These are phyloP conservation scores for Parthenolecanium corni DNA, from an alignment of 2,888 invertebrate species.

Conservation along the genomic window DNA sequence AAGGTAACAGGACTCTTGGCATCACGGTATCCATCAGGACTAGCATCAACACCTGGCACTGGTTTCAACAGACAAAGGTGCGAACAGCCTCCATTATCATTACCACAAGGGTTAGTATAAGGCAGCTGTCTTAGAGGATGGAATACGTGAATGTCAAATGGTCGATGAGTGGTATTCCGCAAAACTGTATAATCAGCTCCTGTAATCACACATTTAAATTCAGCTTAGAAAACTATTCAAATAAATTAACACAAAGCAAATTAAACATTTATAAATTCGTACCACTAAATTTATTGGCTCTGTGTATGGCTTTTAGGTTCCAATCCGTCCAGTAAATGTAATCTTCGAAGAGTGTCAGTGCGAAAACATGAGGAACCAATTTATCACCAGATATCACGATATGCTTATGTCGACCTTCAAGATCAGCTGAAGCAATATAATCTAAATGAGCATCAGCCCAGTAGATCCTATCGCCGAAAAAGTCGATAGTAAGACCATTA, in stretches of 20 bases:
- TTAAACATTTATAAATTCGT: too few species aligned
- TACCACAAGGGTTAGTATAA: conserved; percentile 79
- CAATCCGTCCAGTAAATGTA: conserved; percentile 95
- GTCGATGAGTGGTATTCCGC: conserved; percentile 85
- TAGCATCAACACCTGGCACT: conserved; percentile 38
- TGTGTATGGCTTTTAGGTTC: conserved; percentile 85
- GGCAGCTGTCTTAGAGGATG: conserved; percentile 78
- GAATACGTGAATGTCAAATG: conserved; percentile 85
- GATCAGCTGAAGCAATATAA: conserved; percentile 87
- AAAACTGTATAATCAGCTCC: conserved; percentile 61
- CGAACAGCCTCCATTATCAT: conserved; percentile 88
- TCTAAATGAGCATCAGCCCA: conserved; percentile 98
- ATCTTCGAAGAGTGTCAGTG: conserved; percentile 86
- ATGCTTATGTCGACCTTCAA: conserved; percentile 80
- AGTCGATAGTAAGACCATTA: conserved; percentile 92
- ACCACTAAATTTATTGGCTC: conserved; percentile 81
- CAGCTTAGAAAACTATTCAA: neutral
- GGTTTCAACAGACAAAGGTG: conserved; percentile 89
- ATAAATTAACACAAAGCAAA: neutral
- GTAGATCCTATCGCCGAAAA: conserved; percentile 86
- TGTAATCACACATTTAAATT: conserved; percentile 23
- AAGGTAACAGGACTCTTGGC: conserved; percentile 61
- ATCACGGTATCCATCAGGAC: conserved; percentile 48
- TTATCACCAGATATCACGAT: conserved; percentile 61
- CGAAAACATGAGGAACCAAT: conserved; percentile 87